Base-by-base conservation (phyloP, 2,888 invertebrate genomes). In the Cephus runcator region DNA sequence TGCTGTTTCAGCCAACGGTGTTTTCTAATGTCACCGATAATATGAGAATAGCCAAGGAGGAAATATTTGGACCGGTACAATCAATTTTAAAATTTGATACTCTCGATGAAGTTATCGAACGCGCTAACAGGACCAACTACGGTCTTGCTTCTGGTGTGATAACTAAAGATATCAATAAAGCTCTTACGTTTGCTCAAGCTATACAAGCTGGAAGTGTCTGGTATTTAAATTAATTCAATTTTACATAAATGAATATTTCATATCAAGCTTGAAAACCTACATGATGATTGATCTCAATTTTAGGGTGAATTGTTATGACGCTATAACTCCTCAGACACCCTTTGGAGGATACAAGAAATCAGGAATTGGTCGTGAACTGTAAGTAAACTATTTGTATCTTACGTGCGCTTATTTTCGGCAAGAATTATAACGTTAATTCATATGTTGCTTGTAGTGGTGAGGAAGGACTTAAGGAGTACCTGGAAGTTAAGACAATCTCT, bases 301-400 rank as follows among this genome's bases (percentile, higher is more conserved):
- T 89, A 96, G 96, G 96, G 93, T 96, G 6, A 96, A 96, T 91
- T 95, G 95, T 75, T 96, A 96, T 86, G 94, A 96, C 86, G 93
- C 94, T 75, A 93, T 95, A 3, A 91, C 93, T 15, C 92, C 95
- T 1, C 97, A 97, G 90, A 95, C 96, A 71, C 97, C 98, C 23
- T 98, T 98, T 90, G 98, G 98, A 77, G 98, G 98, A 71, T 98
- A 94, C 92, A 97, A 97, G 89, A 94, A 95, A 87, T 97, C 97
- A 36, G 98, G 98, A 76, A 94, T 96, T 85, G 98, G 97, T 40
- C 94, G 97, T 81, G 98, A 98, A 92, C 78, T 90, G 90, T 90
- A 83, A 88, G 90, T 86, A 79, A 56, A 31, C 12, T 12, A 33
- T 34, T 30, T 12, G 34, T 4, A 35, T 12, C 33, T 11, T n/a